Percentiles rank a stretch among this genome's conserved stretches.
Evolutionary conservation across 1,140 invertebrate genomes (phyloP).

Genomic region (Plutomurus gul): DNA sequence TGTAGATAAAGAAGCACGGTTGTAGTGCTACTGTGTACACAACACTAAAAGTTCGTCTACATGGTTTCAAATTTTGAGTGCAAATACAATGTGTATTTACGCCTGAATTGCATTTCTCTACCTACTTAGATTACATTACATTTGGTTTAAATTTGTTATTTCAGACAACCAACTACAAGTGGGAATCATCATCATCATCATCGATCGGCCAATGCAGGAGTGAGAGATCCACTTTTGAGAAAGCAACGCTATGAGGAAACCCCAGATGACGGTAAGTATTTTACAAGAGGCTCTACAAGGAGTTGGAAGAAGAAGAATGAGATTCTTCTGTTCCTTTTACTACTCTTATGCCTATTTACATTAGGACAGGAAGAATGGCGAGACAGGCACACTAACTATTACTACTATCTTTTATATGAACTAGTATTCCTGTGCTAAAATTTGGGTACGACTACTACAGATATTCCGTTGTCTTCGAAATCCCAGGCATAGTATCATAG

Average conservation of each 20-base stretch:
- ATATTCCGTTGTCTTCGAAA: neutral
- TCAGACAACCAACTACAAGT: constrained; percentile 38
- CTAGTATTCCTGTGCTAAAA: too few species aligned
- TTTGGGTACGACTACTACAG: too few species aligned
- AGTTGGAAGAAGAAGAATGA: constrained; percentile 18
- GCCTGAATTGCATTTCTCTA: neutral
- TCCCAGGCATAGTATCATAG: neutral
- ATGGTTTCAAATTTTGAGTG: constrained; percentile 4
- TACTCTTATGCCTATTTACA: constrained; percentile 25
- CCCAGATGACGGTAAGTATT: constrained; percentile 48
- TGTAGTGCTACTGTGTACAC: too few species aligned
- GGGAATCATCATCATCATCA: constrained; percentile 43
- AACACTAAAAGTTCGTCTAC: too few species aligned
- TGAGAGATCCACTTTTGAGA: constrained; percentile 50
- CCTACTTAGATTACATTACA: constrained; percentile 18
- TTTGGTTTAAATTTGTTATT: constrained; percentile 42
- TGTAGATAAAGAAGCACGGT: too few species aligned
- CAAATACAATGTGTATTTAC: neutral
- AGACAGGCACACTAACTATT: neutral
- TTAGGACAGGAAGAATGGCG: constrained; percentile 6
- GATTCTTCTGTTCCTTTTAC: constrained; percentile 19
- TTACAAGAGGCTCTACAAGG: constrained; percentile 16
- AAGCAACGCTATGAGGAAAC: constrained; percentile 52
- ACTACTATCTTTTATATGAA: neutral
- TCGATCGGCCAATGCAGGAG: constrained; percentile 39